Evolutionary conservation across 2,113 vertebrate species (phyloP), one percentile per base, ranked within the genome.

Genomic region (Camelus dromedarius): DNA sequence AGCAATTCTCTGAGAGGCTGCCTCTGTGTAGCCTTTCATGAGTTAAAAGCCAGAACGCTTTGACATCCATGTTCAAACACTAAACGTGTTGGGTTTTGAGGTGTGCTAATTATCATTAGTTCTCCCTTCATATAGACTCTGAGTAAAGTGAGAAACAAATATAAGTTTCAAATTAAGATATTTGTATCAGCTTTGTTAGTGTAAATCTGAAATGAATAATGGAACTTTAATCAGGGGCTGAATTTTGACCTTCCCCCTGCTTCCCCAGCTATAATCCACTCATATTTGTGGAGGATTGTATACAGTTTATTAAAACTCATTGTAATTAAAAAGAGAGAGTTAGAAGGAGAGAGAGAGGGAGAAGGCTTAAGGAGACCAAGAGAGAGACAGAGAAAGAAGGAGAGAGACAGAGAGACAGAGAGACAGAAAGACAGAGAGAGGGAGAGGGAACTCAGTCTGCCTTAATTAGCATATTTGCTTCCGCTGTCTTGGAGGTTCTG

Each of bases 321-420:
- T 52, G 48, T 60, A 80, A 66, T 73, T 26, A 76, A 72, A 0
- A 42, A 42, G 38, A 42, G 38, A 56, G 58, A 60, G 58, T 60
- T 60, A 60, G 56, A 58, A 2, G 64, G 4, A 80, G 46, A 1
- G 38, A 73, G 35, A 35, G 35, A 35, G 35, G 35, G 28, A 19
- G 0, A n/a, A 38, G n/a, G n/a, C 3, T 80, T 50, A 15, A 8
- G 42, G 32, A 75, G 38, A 42, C 0, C 32, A 1, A 14, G 2
- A 58, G 2, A 73, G 66, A 0, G 38, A 42, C 0, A 35, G 1
- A 14, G 2, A 58, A 2, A 73, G 66, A 0, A 42, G 30, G 6
- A 62, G 0, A 42, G 38, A 42, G 35, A 35, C 35, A 35, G 1
- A 19, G 28, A 19, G 20, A 66, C 54, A 15, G 9, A 42, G 32